phyloP scores from a whole-genome alignment of 2,888 invertebrate genomes.

The Aphidoletes aphidimyza region DNA sequence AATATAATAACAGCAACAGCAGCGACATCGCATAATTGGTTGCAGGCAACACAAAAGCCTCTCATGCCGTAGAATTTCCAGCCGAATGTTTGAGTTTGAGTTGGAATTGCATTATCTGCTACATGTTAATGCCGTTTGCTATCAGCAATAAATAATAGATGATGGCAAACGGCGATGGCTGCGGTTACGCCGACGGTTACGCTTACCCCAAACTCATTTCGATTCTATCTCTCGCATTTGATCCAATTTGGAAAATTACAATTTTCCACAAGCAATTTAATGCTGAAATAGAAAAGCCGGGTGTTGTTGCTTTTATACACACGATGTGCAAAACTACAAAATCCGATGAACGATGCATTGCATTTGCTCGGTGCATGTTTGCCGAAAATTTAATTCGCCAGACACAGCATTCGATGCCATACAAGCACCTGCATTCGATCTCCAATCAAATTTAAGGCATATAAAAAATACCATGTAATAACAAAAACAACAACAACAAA shows the following conservation, averaged over 20 bases:
- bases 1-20: neutral
- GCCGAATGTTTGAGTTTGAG: no score
- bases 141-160: conserved; percentile 38
- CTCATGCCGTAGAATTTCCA: neutral
- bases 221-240: neutral
- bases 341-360: neutral
- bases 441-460: neutral
- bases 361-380: no score
- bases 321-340: neutral
- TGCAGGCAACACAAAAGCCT: conserved; percentile 22
- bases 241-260: conserved; percentile 49
- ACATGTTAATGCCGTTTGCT: conserved; percentile 36
- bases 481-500: neutral
- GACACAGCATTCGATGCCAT: no score
- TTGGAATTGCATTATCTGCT: conserved; percentile 6
- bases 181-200: neutral
- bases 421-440: neutral
- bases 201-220: neutral
- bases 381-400: no score
- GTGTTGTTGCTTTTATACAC: neutral
- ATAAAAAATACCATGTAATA: neutral
- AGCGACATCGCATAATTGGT: conserved; percentile 12
- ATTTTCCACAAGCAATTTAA: conserved; percentile 46
- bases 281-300: conserved; percentile 10
- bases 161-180: conserved; percentile 24